Conservation (phyloP, 2,797 vertebrate species). For the Ataeniobius toweri region DNA sequence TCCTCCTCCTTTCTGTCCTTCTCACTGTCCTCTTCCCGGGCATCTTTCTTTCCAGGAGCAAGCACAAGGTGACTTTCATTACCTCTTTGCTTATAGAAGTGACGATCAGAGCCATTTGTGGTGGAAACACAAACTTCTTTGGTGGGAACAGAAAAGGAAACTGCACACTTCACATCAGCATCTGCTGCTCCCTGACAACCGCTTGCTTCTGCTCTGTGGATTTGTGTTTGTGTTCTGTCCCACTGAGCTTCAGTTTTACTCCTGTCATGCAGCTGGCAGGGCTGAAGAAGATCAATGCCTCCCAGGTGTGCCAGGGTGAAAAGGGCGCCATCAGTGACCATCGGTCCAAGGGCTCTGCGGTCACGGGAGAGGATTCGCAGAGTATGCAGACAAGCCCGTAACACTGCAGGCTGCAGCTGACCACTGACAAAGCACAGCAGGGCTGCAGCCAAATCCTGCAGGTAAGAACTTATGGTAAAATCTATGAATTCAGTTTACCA, state of each 20-base stretch:
- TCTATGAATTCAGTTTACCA: not conserved
- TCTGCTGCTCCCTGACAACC: not conserved
- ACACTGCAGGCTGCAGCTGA: conserved; percentile 68
- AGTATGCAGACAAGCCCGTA: conserved; percentile 66
- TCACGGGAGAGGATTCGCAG: conserved; percentile 79
- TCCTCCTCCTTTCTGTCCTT: conserved; percentile 72
- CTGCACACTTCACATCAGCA: not conserved
- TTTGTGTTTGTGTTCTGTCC: not conserved
- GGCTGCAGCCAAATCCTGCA: conserved; percentile 70
- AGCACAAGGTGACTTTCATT: conserved; percentile 17
- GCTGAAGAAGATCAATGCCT: conserved; percentile 39
- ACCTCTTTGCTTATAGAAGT: not conserved
- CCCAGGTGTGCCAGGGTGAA: conserved; percentile 61
- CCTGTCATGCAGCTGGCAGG: conserved; percentile 8
- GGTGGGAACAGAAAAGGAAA: not conserved
- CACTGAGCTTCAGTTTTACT: not conserved
- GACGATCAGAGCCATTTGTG: not conserved
- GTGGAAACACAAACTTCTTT: not conserved
- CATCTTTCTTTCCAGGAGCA: conserved; percentile 44
- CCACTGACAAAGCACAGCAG: conserved; percentile 68
- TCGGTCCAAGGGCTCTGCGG: conserved; percentile 66
- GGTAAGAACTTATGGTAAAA: not conserved
- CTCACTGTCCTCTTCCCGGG: conserved; percentile 34
- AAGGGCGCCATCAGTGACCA: conserved; percentile 67
- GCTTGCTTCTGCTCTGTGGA: not conserved